phyloP scores from a whole-genome alignment of 2,888 invertebrate genomes.

The Mesoligia furuncula region DNA sequence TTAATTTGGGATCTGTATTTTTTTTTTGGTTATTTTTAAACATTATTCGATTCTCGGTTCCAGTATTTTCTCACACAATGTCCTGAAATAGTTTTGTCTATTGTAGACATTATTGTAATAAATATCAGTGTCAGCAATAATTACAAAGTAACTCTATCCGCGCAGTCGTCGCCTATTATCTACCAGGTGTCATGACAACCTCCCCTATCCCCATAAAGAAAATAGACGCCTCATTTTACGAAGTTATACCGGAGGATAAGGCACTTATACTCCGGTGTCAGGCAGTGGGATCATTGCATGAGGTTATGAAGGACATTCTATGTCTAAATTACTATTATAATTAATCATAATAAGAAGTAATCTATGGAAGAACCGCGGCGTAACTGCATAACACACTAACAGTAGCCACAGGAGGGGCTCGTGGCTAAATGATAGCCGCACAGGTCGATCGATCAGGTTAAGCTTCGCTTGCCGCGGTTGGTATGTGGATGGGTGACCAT shows the following conservation, averaged over 20 bases:
- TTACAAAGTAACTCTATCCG: background rate
- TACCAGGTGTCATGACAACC: background rate
- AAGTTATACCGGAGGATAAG: background rate
- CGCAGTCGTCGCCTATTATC: too few relatives aligned
- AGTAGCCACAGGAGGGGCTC: too few relatives aligned
- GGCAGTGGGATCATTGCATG: background rate
- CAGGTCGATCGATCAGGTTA: too few relatives aligned
- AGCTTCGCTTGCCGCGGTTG: too few relatives aligned
- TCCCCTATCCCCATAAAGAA: background rate
- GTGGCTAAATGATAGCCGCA: too few relatives aligned
- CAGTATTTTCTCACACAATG: background rate
- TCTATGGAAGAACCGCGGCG: too few relatives aligned
- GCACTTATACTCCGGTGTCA: background rate
- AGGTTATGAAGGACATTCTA: background rate
- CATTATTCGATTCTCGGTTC: background rate
- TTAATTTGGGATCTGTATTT: background rate
- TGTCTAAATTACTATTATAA: too few relatives aligned
- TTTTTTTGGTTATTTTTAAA: background rate
- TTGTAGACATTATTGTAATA: background rate
- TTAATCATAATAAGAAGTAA: too few relatives aligned
- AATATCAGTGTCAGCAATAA: background rate
- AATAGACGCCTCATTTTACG: slow-evolving; percentile 9
- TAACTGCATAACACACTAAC: too few relatives aligned
- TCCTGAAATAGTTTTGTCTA: background rate
- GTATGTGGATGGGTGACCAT: too few relatives aligned